Base-by-base conservation (phyloP, 2,797 vertebrate species). In the Crocodylus rhombifer region DNA sequence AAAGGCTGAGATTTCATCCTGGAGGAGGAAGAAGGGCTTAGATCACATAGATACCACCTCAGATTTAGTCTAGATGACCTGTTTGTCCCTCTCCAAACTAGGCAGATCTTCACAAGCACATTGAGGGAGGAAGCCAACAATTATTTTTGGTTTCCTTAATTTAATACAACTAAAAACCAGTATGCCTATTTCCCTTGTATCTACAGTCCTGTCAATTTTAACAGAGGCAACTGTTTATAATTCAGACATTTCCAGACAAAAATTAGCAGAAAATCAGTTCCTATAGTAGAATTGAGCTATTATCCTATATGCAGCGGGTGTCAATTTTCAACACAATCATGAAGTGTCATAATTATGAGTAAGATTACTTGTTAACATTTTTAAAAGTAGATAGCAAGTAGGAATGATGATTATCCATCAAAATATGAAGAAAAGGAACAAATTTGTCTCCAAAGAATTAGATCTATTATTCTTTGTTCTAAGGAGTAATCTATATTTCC, bases 351-450 rank as follows among this genome's bases (percentile, higher is more conserved):
- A 97, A 98, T 98, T 98, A 97, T 91, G 96, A 95, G 91, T 28
- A 97, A 94, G 97, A 96, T 96, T 96, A 95, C 94, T 96, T 91
- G 94, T 93, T 97, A 95, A 97, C 95, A 95, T 91, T 95, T 96
- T 97, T 96, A 95, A 90, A 97, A 97, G 96, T 96, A 97, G 97
- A 98, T 87, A 97, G 94, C 96, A 97, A 97, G 97, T 90, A 95
- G 94, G 94, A 97, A 96, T 61, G 94, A 80, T 95, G 90, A 97
- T 98, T 97, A 97, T 90, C 86, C 92, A 97, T 95, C 94, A 97
- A 94, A 92, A 36, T 69, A 18, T 60, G 33, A 93, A 94, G 85
- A 85, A 88, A 86, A 82, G 9, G 62, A 79, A 78, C 87, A 92
- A 77, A 80, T 36, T 36, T 80, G 15, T 79, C 17, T 69, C 71